Conservation (phyloP, 2,797 vertebrate genomes). For the Hypotaenidia okinawae region DNA sequence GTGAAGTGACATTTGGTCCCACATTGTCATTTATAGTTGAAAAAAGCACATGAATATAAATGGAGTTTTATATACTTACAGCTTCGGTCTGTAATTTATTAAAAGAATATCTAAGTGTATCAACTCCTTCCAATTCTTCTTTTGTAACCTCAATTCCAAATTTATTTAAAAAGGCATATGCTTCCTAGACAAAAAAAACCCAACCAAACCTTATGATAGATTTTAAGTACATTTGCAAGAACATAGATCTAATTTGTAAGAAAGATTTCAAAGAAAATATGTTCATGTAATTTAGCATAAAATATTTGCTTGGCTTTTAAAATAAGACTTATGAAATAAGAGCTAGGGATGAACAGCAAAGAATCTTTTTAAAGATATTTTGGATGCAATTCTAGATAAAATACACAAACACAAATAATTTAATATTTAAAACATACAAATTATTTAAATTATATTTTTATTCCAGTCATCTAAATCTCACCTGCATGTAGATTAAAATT, state of each 20-base stretch:
- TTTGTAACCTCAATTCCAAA: constrained; percentile 81
- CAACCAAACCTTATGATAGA: neutral
- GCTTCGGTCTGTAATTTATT: constrained; percentile 80
- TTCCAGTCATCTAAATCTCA: neutral
- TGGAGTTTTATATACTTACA: constrained; percentile 73
- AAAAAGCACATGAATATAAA: neutral
- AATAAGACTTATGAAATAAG: neutral
- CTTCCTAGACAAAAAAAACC: constrained; percentile 75
- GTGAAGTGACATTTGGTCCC: neutral
- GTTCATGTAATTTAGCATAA: neutral
- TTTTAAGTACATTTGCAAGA: neutral
- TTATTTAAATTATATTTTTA: neutral
- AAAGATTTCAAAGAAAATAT: neutral
- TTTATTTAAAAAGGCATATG: constrained; percentile 80
- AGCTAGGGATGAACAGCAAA: neutral
- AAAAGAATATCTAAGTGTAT: constrained; percentile 79
- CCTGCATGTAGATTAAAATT: neutral
- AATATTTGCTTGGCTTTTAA: neutral
- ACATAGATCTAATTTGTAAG: neutral
- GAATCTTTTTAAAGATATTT: neutral
- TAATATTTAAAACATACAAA: neutral
- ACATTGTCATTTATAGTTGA: neutral
- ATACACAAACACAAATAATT: neutral
- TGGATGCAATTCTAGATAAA: neutral
- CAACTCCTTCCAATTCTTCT: constrained; percentile 82